phyloP scores from a whole-genome alignment of 1,140 invertebrate species.

The Anastrepha ludens region DNA sequence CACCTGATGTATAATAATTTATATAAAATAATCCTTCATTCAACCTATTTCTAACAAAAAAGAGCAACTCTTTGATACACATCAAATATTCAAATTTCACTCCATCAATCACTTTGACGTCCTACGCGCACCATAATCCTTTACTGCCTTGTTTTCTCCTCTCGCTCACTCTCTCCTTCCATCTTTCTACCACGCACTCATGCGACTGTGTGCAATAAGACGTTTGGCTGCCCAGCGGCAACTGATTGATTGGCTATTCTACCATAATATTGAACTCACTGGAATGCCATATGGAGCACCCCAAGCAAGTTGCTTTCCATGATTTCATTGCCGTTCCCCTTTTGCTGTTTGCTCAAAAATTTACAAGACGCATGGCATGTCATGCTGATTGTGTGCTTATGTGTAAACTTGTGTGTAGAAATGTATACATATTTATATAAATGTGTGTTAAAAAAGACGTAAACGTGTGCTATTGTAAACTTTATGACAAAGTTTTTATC shows the following conservation, averaged over 20 bases:
- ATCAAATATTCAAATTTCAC: too few relatives aligned
- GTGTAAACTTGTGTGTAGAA: background rate
- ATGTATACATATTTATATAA: background rate
- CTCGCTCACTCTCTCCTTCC: background rate
- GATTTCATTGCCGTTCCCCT: background rate
- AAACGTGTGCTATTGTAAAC: background rate
- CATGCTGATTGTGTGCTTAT: background rate
- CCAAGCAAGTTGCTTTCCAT: background rate
- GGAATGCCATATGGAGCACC: background rate
- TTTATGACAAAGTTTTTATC: background rate
- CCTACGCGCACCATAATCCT: too few relatives aligned
- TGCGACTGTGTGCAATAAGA: background rate
- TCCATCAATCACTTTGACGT: too few relatives aligned
- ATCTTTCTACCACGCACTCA: background rate
- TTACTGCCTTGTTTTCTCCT: too few relatives aligned
- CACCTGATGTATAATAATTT: too few relatives aligned
- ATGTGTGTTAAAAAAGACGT: too few relatives aligned
- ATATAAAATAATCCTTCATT: too few relatives aligned
- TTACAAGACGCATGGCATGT: background rate
- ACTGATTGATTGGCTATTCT: background rate
- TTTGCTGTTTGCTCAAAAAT: background rate
- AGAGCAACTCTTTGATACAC: too few relatives aligned
- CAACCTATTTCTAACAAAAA: too few relatives aligned
- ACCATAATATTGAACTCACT: background rate
- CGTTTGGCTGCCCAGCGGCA: background rate